These are phyloP conservation scores for Coccyzus lansbergi DNA, from an alignment of 2,797 vertebrate species.

Conservation along the genomic window DNA sequence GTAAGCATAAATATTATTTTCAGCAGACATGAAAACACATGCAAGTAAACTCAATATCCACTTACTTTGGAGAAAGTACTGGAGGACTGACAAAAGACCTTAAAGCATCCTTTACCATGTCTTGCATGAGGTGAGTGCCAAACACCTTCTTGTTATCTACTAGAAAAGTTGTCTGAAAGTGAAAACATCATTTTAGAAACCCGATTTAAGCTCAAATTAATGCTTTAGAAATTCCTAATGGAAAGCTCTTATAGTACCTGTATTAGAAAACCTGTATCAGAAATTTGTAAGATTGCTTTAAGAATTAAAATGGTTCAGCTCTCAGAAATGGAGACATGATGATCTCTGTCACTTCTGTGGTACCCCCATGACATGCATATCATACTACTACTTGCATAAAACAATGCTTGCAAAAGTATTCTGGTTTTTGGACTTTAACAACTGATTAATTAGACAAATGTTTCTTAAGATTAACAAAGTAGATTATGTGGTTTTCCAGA, in stretches of 20 bases:
- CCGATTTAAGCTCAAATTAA: neutral
- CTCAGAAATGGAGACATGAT: neutral
- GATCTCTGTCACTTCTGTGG: neutral
- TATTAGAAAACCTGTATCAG: too few relatives aligned
- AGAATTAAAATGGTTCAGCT: neutral
- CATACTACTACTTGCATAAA: neutral
- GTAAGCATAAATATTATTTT: neutral
- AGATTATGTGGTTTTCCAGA: neutral
- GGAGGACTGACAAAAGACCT: slow-evolving; percentile 97
- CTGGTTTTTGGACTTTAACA: neutral
- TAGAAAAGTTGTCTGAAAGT: slow-evolving; percentile 92
- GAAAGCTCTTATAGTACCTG: neutral
- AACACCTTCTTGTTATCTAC: slow-evolving; percentile 99
- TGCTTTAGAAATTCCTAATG: neutral
- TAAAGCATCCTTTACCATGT: slow-evolving; percentile 98
- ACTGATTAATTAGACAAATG: neutral
- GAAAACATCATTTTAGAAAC: neutral
- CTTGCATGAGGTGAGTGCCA: slow-evolving; percentile 97
- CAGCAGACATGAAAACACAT: neutral
- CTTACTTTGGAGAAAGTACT: slow-evolving; percentile 96
- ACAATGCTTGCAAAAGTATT: neutral
- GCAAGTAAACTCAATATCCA: neutral
- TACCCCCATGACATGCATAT: neutral
- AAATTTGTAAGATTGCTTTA: neutral
- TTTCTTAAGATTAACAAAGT: neutral